Base-by-base conservation (phyloP, 2,888 invertebrate species). In the Dendrolimus houi region DNA sequence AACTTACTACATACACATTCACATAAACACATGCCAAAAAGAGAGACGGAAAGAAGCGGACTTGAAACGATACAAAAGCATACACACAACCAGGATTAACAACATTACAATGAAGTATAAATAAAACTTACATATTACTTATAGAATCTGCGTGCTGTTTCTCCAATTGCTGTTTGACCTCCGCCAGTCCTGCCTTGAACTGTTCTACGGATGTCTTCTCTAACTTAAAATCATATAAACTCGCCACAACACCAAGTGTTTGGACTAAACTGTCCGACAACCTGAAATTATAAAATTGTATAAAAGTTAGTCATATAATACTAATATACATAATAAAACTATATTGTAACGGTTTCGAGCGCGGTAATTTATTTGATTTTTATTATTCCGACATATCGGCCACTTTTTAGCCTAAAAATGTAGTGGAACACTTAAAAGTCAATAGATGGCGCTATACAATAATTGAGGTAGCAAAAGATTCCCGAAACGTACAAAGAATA, bases 251-350 rank as follows among this genome's bases (percentile, higher is more conserved):
- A 0, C 77, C 83, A 10, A 87, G 59, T 0, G 79, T 77, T 52
- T 83, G 72, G 1, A 81, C 74, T 2, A 87, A 63, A 54, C 72
- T 80, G 65, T 87, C 85, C 0, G 85, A 75, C 54, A 84, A 62
- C 0, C 88, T 88, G 74, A 0, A 67, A 73, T 52, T 54, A 9
- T 41, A 47, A 3, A 29, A 29, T 29, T 3, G 3, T 29, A 29
- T 29, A 6, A 47, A 52, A 14, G 0, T 41, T 47, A 29, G 54
- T 29, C 7, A 52, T 1, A 10, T 29, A 29, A 29, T 29, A 29
- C 29, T 29, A 29, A 29, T 29, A 29, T 14, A 14, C 14, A 14
- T 14, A 14, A 14, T 14, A 14, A 14, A 14, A 14, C 14, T 14
- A 14, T 14, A 14, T 14, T 14, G 14, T 14, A 1, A 14, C 14